Evolutionary conservation across 2,113 vertebrate species (phyloP).

Genomic region (Ursus arctos): DNA sequence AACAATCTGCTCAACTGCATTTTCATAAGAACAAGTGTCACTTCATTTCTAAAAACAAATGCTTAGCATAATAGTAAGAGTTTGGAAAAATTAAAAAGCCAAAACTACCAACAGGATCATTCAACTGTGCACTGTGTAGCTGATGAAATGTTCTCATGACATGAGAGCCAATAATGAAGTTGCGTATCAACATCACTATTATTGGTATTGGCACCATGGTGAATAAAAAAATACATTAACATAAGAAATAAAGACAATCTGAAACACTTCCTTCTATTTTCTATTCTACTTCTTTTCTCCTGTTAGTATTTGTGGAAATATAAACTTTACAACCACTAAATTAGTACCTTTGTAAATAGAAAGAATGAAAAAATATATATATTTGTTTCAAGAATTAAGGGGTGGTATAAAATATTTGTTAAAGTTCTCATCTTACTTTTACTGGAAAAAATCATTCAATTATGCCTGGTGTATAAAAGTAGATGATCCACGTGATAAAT

Average conservation of each 20-base stretch:
- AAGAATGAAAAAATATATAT: background rate
- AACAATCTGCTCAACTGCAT: conserved; percentile 61
- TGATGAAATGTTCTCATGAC: background rate
- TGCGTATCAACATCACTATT: background rate
- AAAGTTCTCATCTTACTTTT: background rate
- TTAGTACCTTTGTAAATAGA: background rate
- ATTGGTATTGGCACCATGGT: background rate
- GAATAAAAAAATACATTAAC: background rate
- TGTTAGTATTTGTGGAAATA: background rate
- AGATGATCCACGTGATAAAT: background rate
- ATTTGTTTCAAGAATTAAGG: conserved; percentile 32
- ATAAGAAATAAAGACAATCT: background rate
- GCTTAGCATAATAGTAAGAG: background rate
- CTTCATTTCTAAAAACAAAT: conserved; percentile 15
- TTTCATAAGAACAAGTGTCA: conserved; percentile 53
- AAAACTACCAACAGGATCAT: background rate
- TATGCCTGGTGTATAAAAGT: background rate
- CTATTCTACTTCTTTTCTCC: background rate
- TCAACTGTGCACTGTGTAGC: background rate
- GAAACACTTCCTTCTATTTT: background rate
- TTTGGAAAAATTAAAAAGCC: background rate
- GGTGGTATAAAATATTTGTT: background rate
- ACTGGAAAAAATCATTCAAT: background rate
- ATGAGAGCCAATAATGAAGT: background rate
- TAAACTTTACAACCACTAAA: background rate